Evolutionary conservation across 2,113 vertebrate species (phyloP), one percentile per base, ranked within the genome.

Genomic region (Centropristis striata): DNA sequence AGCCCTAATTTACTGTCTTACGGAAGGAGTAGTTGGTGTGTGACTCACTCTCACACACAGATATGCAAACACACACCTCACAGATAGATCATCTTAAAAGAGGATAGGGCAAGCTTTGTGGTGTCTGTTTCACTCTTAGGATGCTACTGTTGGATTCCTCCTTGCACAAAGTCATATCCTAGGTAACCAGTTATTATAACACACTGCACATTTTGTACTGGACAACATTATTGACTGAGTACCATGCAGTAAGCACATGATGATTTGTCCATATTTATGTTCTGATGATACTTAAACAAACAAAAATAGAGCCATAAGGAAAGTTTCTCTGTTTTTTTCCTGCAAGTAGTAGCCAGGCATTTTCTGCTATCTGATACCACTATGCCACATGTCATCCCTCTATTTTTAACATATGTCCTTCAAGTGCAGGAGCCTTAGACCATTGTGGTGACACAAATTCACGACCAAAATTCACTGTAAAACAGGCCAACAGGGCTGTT

Each of bases 1-100:
- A 77, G 53, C 63, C 71, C 21, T 92, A 91, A 94, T 92, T 90
- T 87, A 92, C 83, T 86, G 81, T 86, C 72, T 94, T 86, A 84
- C 70, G 36, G 60, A 78, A 47, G 41, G 63, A 86, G 75, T 64
- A 50, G 49, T 59, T 77, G 71, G 42, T 83, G 69, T 70, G 64
- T 65, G 59, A 75, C 61, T 79, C 61, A 81, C 57, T 80, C 61
- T 63, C 51, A 47, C 70, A 81, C 50, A 70, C 23, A 27, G 51
- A 77, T 46, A 64, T 15, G 20, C 49, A 78, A 37, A 69, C 42
- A 80, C 71, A 66, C 58, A 78, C 37, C 55, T 49, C 27, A 18
- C 50, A 83, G 53, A 78, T 69, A 75, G 72, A 79, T 80, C n/a
- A 74, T 12, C 61, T 65, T 75, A 61, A 67, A 80, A 79, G 84